These are phyloP conservation scores for Calidris pygmaea DNA, from an alignment of 2,113 vertebrate genomes.

Conservation along the genomic window DNA sequence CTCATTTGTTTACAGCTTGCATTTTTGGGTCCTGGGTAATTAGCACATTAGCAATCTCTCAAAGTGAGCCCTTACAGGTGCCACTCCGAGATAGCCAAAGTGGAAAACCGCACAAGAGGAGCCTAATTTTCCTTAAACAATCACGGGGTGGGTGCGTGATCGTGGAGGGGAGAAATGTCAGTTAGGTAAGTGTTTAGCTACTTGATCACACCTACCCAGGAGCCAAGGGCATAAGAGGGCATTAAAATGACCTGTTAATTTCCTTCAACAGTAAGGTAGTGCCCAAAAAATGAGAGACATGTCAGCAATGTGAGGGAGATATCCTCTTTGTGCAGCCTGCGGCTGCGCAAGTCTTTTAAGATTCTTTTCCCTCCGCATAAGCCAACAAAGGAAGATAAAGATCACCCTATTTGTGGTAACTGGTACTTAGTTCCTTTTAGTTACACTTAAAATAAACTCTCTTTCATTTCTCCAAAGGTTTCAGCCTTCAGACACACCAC, in stretches of 20 bases:
- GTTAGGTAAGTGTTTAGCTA: background rate
- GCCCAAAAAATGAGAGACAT: conserved; percentile 81
- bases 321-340: conserved; percentile 66
- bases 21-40: conserved; percentile 93
- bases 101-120: background rate
- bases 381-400: conserved; percentile 75
- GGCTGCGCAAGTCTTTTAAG: conserved; percentile 64
- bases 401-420: conserved; percentile 70
- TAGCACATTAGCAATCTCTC: conserved; percentile 90
- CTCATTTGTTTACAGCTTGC: conserved; percentile 94
- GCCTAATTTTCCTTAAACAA: background rate
- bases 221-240: conserved; percentile 26
- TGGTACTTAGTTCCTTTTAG: conserved; percentile 74
- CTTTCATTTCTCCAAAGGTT: conserved; percentile 41
- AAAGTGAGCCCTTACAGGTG: conserved; percentile 95
- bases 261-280: conserved; percentile 60
- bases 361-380: conserved; percentile 61
- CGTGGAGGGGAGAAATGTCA: background rate
- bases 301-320: conserved; percentile 83
- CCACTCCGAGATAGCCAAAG: conserved; percentile 53
- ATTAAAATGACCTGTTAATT: conserved; percentile 47
- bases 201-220: conserved; percentile 37
- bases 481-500: conserved; percentile 52
- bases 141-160: background rate
- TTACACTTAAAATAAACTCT: conserved; percentile 73